Percentiles rank a stretch among this genome's conserved stretches.
These are phyloP conservation scores for Epirrita christyi DNA, from an alignment of 2,888 invertebrate species.

Conservation along the genomic window DNA sequence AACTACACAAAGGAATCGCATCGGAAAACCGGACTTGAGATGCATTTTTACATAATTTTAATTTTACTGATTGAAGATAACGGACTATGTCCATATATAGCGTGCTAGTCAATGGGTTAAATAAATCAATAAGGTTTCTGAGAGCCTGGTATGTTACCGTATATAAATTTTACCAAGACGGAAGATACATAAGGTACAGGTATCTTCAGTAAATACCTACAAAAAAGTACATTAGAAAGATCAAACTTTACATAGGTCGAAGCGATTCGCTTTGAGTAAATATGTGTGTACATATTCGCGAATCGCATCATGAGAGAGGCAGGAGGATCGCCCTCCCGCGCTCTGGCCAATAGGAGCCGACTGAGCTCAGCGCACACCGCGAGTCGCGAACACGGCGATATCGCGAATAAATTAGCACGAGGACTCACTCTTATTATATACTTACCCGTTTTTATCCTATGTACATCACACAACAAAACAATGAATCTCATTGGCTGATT, in stretches of 20 bases:
- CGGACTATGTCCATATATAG: background rate
- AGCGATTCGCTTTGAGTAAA: constrained; percentile 61
- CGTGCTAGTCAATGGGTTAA: background rate
- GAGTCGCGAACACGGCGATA: constrained; percentile 56
- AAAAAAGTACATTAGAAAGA: constrained; percentile 9
- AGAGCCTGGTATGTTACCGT: constrained; percentile 11
- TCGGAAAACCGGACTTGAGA: constrained; percentile 49
- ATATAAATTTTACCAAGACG: background rate
- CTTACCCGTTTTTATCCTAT: constrained; percentile 42
- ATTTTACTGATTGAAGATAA: constrained; percentile 21
- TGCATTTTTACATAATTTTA: constrained; percentile 44
- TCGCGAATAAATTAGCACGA: constrained; percentile 77
- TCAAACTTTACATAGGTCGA: constrained; percentile 34
- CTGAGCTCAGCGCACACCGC: constrained; percentile 49
- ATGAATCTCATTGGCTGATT: constrained; percentile 44
- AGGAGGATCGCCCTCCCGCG: constrained; percentile 81
- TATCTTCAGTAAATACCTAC: background rate
- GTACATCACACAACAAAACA: constrained; percentile 34
- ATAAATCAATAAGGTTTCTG: background rate
- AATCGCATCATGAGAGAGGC: constrained; percentile 80
- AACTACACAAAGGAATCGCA: constrained; percentile 49
- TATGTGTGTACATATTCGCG: constrained; percentile 58
- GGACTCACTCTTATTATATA: constrained; percentile 25
- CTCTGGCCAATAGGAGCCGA: constrained; percentile 65
- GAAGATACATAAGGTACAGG: background rate